Base-by-base conservation (phyloP, 2,797 vertebrate species). In the Ataeniobius toweri region DNA sequence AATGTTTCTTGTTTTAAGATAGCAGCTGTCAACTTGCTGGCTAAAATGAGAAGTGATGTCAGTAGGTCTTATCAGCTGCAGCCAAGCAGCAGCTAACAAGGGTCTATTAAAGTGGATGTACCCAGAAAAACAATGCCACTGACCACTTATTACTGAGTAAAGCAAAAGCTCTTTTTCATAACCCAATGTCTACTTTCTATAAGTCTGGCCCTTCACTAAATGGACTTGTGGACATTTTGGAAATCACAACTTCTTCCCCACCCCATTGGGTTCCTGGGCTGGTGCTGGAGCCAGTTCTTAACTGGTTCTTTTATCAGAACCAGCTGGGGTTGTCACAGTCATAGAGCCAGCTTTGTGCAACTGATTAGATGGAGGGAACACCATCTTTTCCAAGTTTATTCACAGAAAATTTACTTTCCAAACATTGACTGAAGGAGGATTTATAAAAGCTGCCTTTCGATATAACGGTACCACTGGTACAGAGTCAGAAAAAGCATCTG, bases 51-150 rank as follows among this genome's bases (percentile, higher is more conserved):
- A 46, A 67, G 71, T 67, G 39, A 55, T 1, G 61, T 65, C 39
- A 44, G 50, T 50, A 56, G 65, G 69, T 72, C 59, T 61, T 53
- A 80, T 75, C 73, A 75, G 65, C 24, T 55, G 77, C 65, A 61
- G 71, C 59, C 59, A 41, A 67, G 58, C 50, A 71, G 44, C 75
- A 71, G 46, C 70, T 44, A 69, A 67, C 59, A 28, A 80, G 50
- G 59, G 67, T 74, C 51, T 50, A 26, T 31, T 46, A 58, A 72
- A 41, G 26, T 28, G 59, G 39, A 46, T 39, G 36, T 41, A 2
- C 36, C 48, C 75, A 70, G 39, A 65, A 56, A 39, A 76, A 13
- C 12, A 74, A 53, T 67, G 56, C 31, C 26, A 36, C 48, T 65
- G 58, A 73, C 71, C 31, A 31, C 50, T 61, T 24, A 6, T 26